phyloP scores from a whole-genome alignment of 1,140 invertebrate species.

The Drosophila grimshawi region DNA sequence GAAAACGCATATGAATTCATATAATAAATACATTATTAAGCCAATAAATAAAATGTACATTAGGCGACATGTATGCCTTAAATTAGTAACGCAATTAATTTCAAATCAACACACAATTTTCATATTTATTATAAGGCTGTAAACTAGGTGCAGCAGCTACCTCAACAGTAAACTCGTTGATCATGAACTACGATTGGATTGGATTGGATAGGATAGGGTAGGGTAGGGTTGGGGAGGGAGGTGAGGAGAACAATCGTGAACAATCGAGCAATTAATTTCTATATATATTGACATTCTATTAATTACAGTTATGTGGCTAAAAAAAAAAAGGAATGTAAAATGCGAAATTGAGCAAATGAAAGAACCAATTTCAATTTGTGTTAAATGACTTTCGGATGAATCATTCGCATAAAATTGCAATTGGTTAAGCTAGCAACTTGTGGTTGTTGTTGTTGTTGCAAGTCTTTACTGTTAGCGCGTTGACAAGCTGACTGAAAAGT shows the following conservation, averaged over 20 bases:
- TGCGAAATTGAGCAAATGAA: background rate
- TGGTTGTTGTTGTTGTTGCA: constrained; percentile 16
- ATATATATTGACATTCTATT: constrained; percentile 58
- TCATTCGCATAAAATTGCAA: constrained; percentile 25
- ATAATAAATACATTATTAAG: no score
- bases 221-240: background rate
- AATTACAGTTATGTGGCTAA: constrained; percentile 57
- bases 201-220: background rate
- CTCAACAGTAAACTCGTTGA: constrained; percentile 10
- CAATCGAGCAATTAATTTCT: constrained; percentile 42
- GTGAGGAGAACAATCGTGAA: background rate
- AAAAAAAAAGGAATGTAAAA: constrained; percentile 7
- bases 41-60: background rate
- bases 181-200: background rate
- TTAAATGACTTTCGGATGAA: constrained; percentile 24
- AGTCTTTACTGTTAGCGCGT: constrained; percentile 58
- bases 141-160: constrained; percentile 36
- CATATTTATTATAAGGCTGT: constrained; percentile 1
- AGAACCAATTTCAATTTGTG: background rate
- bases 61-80: background rate
- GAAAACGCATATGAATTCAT: no score
- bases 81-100: background rate
- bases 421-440: constrained; percentile 13
- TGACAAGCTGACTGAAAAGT: constrained; percentile 71
- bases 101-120: constrained; percentile 4